These are phyloP conservation scores for Phoenicopterus ruber DNA, from an alignment of 2,113 vertebrate species.

Conservation along the genomic window DNA sequence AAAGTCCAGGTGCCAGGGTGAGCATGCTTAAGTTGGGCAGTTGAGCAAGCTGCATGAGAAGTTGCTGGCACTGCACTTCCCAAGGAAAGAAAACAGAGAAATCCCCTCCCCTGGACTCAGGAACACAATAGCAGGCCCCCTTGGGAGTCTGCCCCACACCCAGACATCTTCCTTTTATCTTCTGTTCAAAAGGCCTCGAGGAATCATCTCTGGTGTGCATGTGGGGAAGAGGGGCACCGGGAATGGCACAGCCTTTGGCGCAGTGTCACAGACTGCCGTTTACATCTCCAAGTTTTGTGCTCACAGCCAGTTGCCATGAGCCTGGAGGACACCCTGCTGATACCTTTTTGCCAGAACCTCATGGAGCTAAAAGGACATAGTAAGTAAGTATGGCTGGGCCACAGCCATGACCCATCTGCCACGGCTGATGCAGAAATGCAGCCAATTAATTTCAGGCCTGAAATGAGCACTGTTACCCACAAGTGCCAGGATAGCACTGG, in stretches of 20 bases:
- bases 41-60: background rate
- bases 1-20: background rate
- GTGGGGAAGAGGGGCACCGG: rapidly evolving
- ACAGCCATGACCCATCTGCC: background rate
- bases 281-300: background rate
- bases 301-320: background rate
- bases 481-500: background rate
- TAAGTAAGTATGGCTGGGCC: background rate
- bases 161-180: background rate
- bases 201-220: background rate
- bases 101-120: rapidly evolving
- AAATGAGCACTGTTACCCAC: rapidly evolving
- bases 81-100: background rate
- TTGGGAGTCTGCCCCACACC: background rate
- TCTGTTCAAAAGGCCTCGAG: background rate
- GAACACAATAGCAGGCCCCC: background rate
- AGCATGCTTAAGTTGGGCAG: background rate
- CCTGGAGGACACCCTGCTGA: background rate
- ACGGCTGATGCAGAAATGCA: background rate
- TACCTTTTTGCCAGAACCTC: background rate
- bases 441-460: background rate
- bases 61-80: background rate
- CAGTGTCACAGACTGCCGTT: rapidly evolving
- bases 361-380: background rate
- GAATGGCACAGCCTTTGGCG: background rate